These are phyloP conservation scores for Pomacea canaliculata DNA, from an alignment of 2,888 invertebrate species.

Conservation along the genomic window DNA sequence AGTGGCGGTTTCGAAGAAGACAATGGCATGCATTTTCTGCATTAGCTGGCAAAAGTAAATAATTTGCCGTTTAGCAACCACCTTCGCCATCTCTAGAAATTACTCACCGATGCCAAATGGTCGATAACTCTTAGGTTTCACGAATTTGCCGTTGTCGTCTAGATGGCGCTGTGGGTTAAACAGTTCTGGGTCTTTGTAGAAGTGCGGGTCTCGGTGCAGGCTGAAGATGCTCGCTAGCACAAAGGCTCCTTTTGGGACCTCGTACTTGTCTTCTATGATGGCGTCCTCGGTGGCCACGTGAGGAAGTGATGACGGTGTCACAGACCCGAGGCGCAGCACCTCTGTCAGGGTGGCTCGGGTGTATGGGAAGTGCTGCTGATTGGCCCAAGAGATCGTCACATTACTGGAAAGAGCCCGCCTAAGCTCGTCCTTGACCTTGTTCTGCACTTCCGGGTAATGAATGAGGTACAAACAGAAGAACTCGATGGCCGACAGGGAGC, in stretches of 20 bases:
- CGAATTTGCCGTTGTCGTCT: slow-evolving; percentile 25
- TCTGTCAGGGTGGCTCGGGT: slow-evolving; percentile 31
- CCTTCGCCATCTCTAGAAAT: background rate
- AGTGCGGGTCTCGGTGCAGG: slow-evolving; percentile 29
- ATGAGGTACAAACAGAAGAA: slow-evolving; percentile 32
- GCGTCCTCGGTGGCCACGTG: slow-evolving; percentile 36
- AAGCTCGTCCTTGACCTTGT: slow-evolving; percentile 30
- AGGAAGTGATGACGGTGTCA: slow-evolving; percentile 37
- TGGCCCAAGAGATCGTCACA: slow-evolving; percentile 27
- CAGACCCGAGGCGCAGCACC: slow-evolving; percentile 32
- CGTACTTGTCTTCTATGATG: slow-evolving; percentile 28
- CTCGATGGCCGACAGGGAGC: slow-evolving; percentile 33
- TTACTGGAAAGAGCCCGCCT: slow-evolving; percentile 17
- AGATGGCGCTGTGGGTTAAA: slow-evolving; percentile 37
- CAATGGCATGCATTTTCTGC: background rate
- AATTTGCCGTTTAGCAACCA: background rate
- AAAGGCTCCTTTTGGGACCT: slow-evolving; percentile 30
- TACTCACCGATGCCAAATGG: slow-evolving; percentile 38
- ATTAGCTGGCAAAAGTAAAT: too few relatives aligned
- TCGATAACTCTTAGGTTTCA: slow-evolving; percentile 26
- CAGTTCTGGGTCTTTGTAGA: slow-evolving; percentile 29
- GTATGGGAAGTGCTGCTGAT: slow-evolving; percentile 32
- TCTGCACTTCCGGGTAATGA: slow-evolving; percentile 31
- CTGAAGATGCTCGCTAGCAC: slow-evolving; percentile 34
- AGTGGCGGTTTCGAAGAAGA: background rate